Conservation (phyloP, 2,797 vertebrate species). For the Fistularia tabacaria region DNA sequence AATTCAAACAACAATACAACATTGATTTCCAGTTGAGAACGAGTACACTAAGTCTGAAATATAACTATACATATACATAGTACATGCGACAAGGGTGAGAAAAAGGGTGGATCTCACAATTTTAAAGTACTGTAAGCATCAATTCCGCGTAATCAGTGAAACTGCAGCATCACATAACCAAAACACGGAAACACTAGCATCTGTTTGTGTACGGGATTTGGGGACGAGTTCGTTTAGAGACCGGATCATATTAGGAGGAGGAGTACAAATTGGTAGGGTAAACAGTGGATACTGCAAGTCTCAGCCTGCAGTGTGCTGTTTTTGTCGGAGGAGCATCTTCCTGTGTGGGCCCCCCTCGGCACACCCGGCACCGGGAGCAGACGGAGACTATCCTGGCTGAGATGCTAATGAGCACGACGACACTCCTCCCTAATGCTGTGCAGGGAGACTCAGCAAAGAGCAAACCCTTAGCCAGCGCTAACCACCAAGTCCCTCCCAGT, state of each 20-base stretch:
- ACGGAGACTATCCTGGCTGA: conserved; percentile 30
- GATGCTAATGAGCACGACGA: conserved; percentile 46
- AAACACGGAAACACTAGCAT: conserved; percentile 52
- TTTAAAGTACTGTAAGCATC: background rate
- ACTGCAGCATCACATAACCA: conserved; percentile 25
- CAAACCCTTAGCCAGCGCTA: conserved; percentile 33
- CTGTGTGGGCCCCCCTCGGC: conserved; percentile 42
- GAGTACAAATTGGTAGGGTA: conserved; percentile 36
- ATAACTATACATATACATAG: too few species aligned
- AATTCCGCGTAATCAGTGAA: conserved; percentile 40
- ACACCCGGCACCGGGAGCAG: conserved; percentile 3
- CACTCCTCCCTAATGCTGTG: conserved; percentile 41
- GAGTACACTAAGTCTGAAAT: too few species aligned
- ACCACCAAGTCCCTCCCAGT: conserved; percentile 27
- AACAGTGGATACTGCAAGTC: conserved; percentile 21
- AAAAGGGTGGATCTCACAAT: too few species aligned
- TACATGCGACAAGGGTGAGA: too few species aligned
- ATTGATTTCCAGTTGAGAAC: too few species aligned
- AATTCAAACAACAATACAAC: too few species aligned
- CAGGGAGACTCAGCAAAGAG: conserved; percentile 42
- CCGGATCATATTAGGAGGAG: conserved; percentile 51
- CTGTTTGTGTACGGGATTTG: conserved; percentile 60
- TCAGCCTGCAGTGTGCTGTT: conserved; percentile 26
- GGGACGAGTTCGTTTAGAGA: conserved; percentile 53
- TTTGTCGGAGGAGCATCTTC: conserved; percentile 46